Percentiles rank a stretch among this genome's conserved stretches.
phyloP scores from a whole-genome alignment of 2,888 invertebrate genomes.

The Anthophora plumipes region DNA sequence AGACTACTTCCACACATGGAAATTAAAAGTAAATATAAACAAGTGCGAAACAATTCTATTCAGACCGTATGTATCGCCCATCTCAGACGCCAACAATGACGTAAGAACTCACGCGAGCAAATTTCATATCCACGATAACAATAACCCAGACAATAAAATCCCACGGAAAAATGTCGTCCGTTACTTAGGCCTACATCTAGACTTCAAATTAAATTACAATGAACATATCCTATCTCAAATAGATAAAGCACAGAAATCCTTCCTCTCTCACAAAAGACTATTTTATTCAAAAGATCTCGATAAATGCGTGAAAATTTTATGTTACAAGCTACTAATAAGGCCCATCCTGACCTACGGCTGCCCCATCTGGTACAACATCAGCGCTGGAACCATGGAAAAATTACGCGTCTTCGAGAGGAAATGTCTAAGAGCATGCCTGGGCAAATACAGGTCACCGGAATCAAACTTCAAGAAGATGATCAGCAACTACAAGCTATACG shows the following conservation, averaged over 20 bases:
- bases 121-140: background rate
- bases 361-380: no score
- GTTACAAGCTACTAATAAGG: background rate
- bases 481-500: constrained; percentile 34
- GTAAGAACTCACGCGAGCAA: background rate
- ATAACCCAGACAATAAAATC: background rate
- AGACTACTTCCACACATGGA: background rate
- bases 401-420: constrained; percentile 56
- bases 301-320: background rate
- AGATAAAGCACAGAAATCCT: constrained; percentile 60
- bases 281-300: constrained; percentile 54
- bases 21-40: background rate
- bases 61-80: background rate
- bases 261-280: constrained; percentile 21
- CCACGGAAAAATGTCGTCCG: constrained; percentile 31
- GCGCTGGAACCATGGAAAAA: constrained; percentile 52
- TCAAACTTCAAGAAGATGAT: constrained; percentile 30
- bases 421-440: constrained; percentile 52
- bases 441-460: constrained; percentile 25
- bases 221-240: constrained; percentile 23
- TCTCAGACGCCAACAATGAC: background rate
- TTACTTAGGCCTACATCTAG: constrained; percentile 50
- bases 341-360: constrained; percentile 63
- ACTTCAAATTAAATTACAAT: constrained; percentile 44
- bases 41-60: background rate